Evolutionary conservation across 37 sponge, comb jelly and placozoan species (phyloP).

Genomic region (Petrosia ficiformis): DNA sequence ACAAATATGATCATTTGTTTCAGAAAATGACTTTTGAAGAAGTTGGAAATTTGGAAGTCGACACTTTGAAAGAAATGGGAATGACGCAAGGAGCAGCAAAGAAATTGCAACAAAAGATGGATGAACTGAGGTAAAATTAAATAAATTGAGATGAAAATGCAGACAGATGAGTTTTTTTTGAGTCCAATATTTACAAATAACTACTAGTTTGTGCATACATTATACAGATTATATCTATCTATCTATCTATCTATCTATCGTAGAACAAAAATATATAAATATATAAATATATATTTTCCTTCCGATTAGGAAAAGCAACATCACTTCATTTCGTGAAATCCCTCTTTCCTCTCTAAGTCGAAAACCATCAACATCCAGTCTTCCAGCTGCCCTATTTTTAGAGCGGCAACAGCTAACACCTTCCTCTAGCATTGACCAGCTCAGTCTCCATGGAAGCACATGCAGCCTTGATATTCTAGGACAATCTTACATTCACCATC

Average conservation of each 20-base stretch:
- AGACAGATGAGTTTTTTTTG: too few relatives aligned
- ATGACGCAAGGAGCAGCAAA: conserved; percentile 80
- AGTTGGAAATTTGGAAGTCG: conserved; percentile 43
- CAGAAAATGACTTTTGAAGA: conserved; percentile 64
- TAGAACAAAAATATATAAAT: background rate
- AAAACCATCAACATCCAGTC: conserved; percentile 71
- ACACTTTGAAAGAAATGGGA: conserved; percentile 42
- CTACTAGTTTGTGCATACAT: too few relatives aligned
- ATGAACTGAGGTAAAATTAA: conserved; percentile 59
- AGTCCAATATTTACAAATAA: too few relatives aligned
- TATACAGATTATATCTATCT: too few relatives aligned
- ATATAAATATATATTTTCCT: too few relatives aligned
- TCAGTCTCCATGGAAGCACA: conserved; percentile 52
- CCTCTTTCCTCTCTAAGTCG: conserved; percentile 35
- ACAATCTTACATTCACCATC: conserved; percentile 3
- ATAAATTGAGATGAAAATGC: background rate
- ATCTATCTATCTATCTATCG: too few relatives aligned
- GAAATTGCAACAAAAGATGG: conserved; percentile 59
- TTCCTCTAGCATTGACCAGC: conserved; percentile 20
- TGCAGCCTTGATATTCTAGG: conserved; percentile 26
- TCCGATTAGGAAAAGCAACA: conserved; percentile 13
- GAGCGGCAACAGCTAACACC: conserved; percentile 20
- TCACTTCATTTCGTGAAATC: conserved; percentile 30
- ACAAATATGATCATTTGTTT: conserved; percentile 67
- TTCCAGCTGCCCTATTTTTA: conserved; percentile 53